These are phyloP conservation scores for Andrena cerasifolii DNA, from an alignment of 1,140 invertebrate species.

Conservation along the genomic window DNA sequence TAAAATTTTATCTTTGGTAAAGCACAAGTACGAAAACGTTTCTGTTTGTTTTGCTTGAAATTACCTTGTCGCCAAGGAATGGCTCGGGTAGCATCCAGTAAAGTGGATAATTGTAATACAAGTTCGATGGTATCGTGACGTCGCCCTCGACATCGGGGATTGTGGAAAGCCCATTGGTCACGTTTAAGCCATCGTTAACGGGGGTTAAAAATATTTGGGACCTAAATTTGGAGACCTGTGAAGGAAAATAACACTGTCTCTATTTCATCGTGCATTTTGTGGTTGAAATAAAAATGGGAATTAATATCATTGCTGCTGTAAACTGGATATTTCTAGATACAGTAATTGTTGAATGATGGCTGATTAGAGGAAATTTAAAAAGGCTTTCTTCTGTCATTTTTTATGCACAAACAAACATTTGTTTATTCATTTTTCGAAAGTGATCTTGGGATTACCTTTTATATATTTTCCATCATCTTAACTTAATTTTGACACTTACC, in stretches of 20 bases:
- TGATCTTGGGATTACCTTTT: too few species aligned
- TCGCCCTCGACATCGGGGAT: slow-evolving; percentile 87
- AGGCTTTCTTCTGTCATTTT: too few species aligned
- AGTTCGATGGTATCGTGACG: slow-evolving; percentile 86
- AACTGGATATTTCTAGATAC: too few species aligned
- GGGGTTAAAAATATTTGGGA: slow-evolving; percentile 70
- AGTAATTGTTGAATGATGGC: too few species aligned
- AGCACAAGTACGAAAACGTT: not conserved
- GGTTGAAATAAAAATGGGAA: too few species aligned
- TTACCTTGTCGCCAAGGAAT: slow-evolving; percentile 93
- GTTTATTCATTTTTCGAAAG: too few species aligned
- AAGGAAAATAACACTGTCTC: not conserved
- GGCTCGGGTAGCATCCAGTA: slow-evolving; percentile 93
- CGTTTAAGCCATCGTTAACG: slow-evolving; percentile 80
- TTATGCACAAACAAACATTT: too few species aligned
- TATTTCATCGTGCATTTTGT: not conserved
- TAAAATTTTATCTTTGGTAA: not conserved
- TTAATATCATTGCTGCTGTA: too few species aligned
- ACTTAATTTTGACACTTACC: slow-evolving; percentile 76
- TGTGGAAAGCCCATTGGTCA: slow-evolving; percentile 84
- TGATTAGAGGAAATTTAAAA: too few species aligned
- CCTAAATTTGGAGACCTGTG: slow-evolving; percentile 77
- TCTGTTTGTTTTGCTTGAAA: not conserved
- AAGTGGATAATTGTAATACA: slow-evolving; percentile 88
- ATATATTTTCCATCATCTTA: too few species aligned